Conservation (phyloP, 2,797 vertebrate genomes). For the Apogon talboti region DNA sequence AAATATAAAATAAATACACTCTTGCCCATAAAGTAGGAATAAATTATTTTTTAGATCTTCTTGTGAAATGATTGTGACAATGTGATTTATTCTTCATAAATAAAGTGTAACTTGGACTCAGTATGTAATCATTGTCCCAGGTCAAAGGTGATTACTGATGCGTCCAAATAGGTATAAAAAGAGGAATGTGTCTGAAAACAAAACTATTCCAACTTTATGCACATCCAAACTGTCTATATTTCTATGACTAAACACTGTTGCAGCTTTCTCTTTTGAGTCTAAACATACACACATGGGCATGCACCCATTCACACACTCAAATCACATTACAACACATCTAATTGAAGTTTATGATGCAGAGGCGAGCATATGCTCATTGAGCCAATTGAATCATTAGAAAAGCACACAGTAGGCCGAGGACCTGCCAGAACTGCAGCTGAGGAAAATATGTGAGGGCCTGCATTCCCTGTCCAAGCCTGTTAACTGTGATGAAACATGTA, state of each 20-base stretch:
- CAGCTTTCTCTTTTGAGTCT: conserved; percentile 2
- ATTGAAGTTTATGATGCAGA: conserved; percentile 83
- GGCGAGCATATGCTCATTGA: conserved; percentile 86
- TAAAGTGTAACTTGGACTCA: no score
- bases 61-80: no score
- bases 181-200: no score
- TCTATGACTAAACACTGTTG: conserved; percentile 3
- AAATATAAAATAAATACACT: background rate
- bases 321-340: conserved; percentile 82
- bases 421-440: conserved; percentile 79
- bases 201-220: no score
- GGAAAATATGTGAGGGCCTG: conserved; percentile 63
- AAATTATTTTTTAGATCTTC: no score
- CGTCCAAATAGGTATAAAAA: no score
- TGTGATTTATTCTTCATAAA: no score
- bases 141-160: no score
- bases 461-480: conserved; percentile 49
- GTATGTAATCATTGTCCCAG: no score
- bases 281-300: conserved; percentile 29
- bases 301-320: conserved; percentile 56
- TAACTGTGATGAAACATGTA: conserved; percentile 42
- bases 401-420: conserved; percentile 80
- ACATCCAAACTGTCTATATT: no score
- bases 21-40: no score
- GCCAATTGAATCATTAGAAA: conserved; percentile 85